Percentiles rank a stretch among this genome's conserved stretches.
Conservation (phyloP, 2,797 vertebrate species). For the Myotis myotis region DNA sequence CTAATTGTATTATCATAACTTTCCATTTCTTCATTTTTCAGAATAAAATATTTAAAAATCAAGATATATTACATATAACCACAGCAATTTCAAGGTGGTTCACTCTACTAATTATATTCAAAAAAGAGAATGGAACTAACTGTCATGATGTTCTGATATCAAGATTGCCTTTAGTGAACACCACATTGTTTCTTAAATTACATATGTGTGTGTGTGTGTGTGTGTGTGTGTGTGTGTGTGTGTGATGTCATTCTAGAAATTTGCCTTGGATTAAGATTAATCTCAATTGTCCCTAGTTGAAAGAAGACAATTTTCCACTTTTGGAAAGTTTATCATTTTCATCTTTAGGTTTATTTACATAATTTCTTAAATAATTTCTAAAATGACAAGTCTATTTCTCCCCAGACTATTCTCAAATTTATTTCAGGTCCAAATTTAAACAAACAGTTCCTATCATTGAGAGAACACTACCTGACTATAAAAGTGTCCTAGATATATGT, state of each 20-base stretch:
- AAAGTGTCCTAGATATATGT: background rate
- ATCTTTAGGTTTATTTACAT: background rate
- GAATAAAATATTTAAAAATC: background rate
- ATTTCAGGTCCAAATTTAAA: background rate
- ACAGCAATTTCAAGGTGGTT: background rate
- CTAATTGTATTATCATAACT: background rate
- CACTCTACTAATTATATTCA: background rate
- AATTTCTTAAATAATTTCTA: background rate
- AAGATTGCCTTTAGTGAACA: background rate
- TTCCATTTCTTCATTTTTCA: background rate
- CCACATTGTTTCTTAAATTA: background rate
- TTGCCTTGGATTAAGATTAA: background rate
- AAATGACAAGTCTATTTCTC: background rate
- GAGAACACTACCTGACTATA: background rate
- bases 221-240: too few species aligned
- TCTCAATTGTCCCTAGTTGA: background rate
- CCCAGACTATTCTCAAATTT: background rate
- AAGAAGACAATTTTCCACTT: background rate
- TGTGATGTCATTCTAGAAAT: background rate
- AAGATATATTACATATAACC: background rate
- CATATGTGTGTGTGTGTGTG: too few species aligned
- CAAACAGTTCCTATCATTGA: background rate
- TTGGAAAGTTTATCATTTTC: background rate
- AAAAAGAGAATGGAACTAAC: background rate
- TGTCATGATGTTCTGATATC: background rate